Evolutionary conservation across 2,888 invertebrate genomes (phyloP).

Genomic region (Micoletzkya japonica): DNA sequence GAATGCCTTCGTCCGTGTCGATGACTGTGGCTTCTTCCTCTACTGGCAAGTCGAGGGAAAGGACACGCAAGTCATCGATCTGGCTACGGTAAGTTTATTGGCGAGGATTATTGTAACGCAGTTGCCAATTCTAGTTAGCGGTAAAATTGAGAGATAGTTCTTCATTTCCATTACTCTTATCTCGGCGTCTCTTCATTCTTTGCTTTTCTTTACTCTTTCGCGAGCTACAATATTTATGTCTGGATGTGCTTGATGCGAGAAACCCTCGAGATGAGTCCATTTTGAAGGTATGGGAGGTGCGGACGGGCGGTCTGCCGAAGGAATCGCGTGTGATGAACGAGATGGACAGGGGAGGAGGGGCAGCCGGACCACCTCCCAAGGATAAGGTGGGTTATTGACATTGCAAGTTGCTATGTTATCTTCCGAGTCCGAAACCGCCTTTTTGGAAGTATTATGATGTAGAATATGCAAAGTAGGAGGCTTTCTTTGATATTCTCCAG

Average conservation of each 20-base stretch:
- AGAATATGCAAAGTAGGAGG: no score
- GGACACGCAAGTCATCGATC: conserved; percentile 97
- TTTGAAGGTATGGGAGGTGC: conserved; percentile 57
- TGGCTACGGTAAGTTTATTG: conserved; percentile 94
- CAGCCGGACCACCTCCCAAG: conserved; percentile 4
- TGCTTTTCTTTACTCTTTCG: no score
- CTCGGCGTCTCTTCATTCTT: no score
- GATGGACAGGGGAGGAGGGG: conserved; percentile 79
- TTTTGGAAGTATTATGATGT: no score
- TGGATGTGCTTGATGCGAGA: no score
- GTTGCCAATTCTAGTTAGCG: no score
- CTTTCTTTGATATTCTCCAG: no score
- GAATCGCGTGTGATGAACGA: conserved; percentile 81
- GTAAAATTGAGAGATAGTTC: no score
- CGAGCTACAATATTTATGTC: no score
- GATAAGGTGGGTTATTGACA: conserved; percentile 17
- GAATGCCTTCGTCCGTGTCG: conserved; percentile 67
- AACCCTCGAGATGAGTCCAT: not conserved
- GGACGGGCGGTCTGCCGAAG: conserved; percentile 67
- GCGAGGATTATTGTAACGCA: conserved; percentile 64
- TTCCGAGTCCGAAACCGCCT: no score
- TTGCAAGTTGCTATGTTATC: no score
- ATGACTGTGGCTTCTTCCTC: conserved; percentile 69
- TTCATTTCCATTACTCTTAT: no score
- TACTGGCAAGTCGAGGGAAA: conserved; percentile 68